Evolutionary conservation across 2,888 invertebrate genomes (phyloP).

Genomic region (Esperia sulphurella): DNA sequence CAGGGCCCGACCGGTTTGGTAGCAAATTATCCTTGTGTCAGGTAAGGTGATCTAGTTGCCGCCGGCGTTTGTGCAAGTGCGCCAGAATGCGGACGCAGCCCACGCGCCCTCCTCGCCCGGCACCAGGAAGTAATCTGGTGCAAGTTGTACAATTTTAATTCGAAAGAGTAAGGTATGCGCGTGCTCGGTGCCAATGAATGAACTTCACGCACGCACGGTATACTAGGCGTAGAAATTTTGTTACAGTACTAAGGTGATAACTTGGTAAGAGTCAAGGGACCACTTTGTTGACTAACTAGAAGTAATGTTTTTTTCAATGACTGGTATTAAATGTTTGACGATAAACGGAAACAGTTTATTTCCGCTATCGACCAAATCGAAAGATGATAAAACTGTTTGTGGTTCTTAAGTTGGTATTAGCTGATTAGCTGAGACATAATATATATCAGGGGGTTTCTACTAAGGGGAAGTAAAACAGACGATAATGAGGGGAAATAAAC

Average conservation of each 20-base stretch:
- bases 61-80: slow-evolving; percentile 33
- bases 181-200: slow-evolving; percentile 1
- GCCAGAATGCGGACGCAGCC: slow-evolving; percentile 72
- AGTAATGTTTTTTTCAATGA: no score
- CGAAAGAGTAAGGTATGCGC: slow-evolving; percentile 7
- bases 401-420: no score
- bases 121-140: slow-evolving; percentile 53
- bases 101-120: slow-evolving; percentile 37
- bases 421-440: no score
- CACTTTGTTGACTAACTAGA: no score
- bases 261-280: no score
- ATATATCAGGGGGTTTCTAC: no score
- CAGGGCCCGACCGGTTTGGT: slow-evolving; percentile 49
- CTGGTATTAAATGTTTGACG: no score
- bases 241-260: no score
- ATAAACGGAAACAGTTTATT: no score
- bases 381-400: no score
- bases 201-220: slow-evolving; percentile 8
- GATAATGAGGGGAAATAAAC: not conserved
- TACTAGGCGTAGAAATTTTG: not conserved
- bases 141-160: slow-evolving; percentile 30
- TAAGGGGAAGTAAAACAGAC: no score
- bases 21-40: slow-evolving; percentile 64
- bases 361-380: no score
- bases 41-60: slow-evolving; percentile 68